Percentiles rank a stretch among this genome's conserved stretches.
Evolutionary conservation across 2,888 invertebrate genomes (phyloP).

Genomic region (Ecdyonurus torrentis): DNA sequence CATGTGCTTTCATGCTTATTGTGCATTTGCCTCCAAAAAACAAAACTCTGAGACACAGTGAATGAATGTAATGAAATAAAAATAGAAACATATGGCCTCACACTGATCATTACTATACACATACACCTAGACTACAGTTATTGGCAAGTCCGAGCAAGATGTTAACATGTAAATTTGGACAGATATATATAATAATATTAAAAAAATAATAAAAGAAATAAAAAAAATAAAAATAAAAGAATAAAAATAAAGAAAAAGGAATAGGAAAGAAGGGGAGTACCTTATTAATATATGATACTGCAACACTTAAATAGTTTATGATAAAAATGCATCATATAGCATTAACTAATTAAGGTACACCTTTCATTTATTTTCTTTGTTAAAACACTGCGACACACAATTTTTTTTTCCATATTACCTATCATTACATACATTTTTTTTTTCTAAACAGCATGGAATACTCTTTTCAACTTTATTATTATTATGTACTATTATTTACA

Average conservation of each 20-base stretch:
- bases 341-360: conserved; percentile 10
- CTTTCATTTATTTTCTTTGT: conserved; percentile 8
- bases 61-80: background rate
- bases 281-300: conserved; percentile 10
- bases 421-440: too few relatives aligned
- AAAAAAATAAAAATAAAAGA: too few relatives aligned
- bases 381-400: background rate
- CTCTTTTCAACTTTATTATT: too few relatives aligned
- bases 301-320: conserved; percentile 10
- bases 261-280: too few relatives aligned
- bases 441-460: background rate
- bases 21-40: background rate
- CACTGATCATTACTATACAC: conserved; percentile 14
- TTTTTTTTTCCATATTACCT: too few relatives aligned
- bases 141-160: conserved; percentile 14
- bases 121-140: conserved; percentile 14
- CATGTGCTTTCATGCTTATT: conserved; percentile 13
- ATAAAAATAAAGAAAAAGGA: too few relatives aligned
- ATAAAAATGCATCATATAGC: conserved; percentile 10
- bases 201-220: too few relatives aligned
- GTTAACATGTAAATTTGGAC: conserved; percentile 11
- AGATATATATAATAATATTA: too few relatives aligned
- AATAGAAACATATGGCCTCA: conserved; percentile 14
- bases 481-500: too few relatives aligned
- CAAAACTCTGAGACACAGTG: too few relatives aligned